A percentile compares a stretch with the other conserved stretches of the same genome.
Evolutionary conservation across 2,113 vertebrate species (phyloP).

Genomic region (Motacilla tschutschensis): DNA sequence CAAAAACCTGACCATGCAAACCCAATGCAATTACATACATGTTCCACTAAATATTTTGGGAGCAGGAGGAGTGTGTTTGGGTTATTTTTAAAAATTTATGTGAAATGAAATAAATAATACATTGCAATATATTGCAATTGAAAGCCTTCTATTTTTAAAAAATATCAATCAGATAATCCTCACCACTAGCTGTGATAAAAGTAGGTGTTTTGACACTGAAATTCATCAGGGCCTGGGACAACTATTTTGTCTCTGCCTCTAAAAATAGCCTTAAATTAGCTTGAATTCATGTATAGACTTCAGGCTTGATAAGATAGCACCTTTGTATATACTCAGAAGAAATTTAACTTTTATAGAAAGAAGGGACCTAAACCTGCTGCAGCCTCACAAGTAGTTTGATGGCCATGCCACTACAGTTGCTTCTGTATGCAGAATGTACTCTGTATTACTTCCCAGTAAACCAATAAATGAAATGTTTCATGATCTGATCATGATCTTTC

Average conservation of each 20-base stretch:
- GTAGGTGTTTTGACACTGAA: background rate
- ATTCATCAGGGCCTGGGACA: background rate
- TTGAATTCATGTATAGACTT: background rate
- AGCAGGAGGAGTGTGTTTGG: accelerated
- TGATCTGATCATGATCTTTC: background rate
- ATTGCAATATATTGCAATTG: background rate
- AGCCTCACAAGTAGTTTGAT: background rate
- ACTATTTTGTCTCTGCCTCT: background rate
- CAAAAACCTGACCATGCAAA: background rate
- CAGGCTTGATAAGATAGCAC: background rate
- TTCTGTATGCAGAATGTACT: background rate
- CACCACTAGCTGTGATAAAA: background rate
- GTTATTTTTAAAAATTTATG: background rate
- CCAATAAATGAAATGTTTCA: background rate
- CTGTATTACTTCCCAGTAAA: background rate
- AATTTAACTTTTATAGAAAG: background rate
- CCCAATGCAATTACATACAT: background rate
- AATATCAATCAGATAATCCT: background rate
- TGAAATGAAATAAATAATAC: background rate
- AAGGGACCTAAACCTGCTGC: background rate
- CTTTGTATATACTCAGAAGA: background rate
- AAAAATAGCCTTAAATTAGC: background rate
- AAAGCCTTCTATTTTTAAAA: background rate
- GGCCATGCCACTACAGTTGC: background rate
- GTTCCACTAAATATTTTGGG: background rate